Evolutionary conservation across 2,797 vertebrate genomes (phyloP).

Genomic region (Ispidina lecontei): DNA sequence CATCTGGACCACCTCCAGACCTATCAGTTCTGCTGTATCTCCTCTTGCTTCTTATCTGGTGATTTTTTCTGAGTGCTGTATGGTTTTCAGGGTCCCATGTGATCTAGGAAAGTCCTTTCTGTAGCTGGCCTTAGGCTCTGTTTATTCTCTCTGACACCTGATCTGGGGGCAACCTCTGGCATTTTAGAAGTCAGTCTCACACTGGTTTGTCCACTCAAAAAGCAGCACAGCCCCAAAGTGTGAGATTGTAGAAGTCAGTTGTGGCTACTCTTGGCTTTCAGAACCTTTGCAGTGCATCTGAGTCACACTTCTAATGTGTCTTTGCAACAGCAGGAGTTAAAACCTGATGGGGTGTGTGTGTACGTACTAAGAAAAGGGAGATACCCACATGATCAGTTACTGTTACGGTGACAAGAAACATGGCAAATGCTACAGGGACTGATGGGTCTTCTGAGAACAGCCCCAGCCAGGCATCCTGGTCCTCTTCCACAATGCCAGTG

Average conservation of each 20-base stretch:
- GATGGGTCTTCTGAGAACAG: background rate
- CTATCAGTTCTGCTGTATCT: background rate
- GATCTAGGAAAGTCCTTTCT: background rate
- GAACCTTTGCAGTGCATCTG: background rate
- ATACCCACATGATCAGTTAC: background rate
- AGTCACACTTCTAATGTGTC: background rate
- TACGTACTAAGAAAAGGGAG: background rate
- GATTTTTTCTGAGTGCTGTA: background rate
- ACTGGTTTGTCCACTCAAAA: background rate
- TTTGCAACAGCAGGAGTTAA: background rate
- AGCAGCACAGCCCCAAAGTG: background rate
- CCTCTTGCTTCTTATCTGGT: background rate
- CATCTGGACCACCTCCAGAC: background rate
- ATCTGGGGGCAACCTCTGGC: background rate
- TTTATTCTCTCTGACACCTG: background rate
- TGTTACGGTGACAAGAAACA: background rate
- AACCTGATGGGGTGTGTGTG: background rate
- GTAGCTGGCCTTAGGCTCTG: background rate
- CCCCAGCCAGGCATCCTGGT: background rate
- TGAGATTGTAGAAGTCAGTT: background rate
- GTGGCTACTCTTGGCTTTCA: background rate
- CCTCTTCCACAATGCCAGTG: background rate
- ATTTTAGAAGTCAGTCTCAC: background rate
- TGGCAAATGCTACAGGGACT: background rate
- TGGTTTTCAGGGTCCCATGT: background rate